phyloP scores from a whole-genome alignment of 2,888 invertebrate species.

The Mythimna lalbum region DNA sequence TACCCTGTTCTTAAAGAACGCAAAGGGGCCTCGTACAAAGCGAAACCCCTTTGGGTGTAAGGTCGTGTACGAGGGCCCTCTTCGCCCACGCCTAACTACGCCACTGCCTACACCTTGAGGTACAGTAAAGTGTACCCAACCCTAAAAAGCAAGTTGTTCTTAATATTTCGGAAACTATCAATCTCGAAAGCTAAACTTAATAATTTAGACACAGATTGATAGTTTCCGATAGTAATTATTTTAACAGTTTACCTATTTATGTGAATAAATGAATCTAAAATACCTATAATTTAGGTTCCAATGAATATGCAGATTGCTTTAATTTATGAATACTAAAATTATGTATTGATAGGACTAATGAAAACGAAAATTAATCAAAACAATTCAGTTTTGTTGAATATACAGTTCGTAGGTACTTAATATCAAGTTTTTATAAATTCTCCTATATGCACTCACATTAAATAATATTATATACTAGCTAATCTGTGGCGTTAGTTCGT shows the following conservation, averaged over 20 bases:
- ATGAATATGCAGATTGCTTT: conserved; percentile 49
- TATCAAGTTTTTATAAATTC: no score
- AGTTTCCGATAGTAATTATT: conserved; percentile 45
- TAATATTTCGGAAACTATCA: conserved; percentile 38
- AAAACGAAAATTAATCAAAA: conserved; percentile 25
- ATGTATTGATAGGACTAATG: conserved; percentile 6
- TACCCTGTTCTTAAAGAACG: no score
- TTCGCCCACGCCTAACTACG: no score
- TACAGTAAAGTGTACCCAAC: conserved; percentile 8
- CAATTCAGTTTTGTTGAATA: neutral
- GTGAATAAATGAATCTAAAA: conserved; percentile 52
- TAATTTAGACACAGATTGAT: conserved; percentile 38
- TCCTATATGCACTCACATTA: no score
- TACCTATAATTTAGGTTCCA: conserved; percentile 24
- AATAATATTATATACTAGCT: no score
- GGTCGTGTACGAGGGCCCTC: no score
- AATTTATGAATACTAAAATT: conserved; percentile 26
- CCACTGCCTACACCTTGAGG: neutral
- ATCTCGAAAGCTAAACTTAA: conserved; percentile 30
- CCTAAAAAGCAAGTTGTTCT: conserved; percentile 38
- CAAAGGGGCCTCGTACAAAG: no score
- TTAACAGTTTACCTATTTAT: conserved; percentile 41
- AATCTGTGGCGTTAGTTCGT: no score
- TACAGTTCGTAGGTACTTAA: no score
- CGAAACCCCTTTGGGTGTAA: no score